Evolutionary conservation across 1,140 invertebrate species (phyloP).

Genomic region (Orius insidiosus): DNA sequence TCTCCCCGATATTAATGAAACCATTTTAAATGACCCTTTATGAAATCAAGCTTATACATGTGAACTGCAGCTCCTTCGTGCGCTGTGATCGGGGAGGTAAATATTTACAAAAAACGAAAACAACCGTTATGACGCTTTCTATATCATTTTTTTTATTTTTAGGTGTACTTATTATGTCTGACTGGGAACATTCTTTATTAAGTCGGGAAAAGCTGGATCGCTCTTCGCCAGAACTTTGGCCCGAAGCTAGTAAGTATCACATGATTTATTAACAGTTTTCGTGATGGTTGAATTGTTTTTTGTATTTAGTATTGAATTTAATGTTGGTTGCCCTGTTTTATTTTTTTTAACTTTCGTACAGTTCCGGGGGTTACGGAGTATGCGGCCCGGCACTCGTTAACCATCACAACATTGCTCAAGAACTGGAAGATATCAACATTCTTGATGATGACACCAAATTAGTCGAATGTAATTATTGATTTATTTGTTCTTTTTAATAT

Average conservation of each 20-base stretch:
- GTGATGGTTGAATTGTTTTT: neutral
- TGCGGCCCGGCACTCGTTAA: conserved; percentile 27
- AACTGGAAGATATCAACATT: conserved; percentile 23
- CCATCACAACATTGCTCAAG: conserved; percentile 20
- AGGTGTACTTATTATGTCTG: conserved; percentile 21
- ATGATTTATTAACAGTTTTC: neutral
- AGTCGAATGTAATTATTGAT: conserved; percentile 25
- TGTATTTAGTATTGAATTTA: conserved; percentile 7
- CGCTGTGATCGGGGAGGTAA: too few species aligned
- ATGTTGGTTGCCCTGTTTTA: neutral
- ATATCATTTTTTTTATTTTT: neutral
- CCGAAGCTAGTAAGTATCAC: conserved; percentile 64
- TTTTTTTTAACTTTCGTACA: conserved; percentile 22
- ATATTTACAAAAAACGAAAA: too few species aligned
- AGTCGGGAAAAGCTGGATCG: conserved; percentile 79
- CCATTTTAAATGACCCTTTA: too few species aligned
- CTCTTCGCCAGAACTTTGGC: conserved; percentile 82
- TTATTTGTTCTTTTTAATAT: neutral
- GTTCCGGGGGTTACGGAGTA: conserved; percentile 33
- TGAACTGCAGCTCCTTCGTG: too few species aligned
- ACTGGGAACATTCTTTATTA: conserved; percentile 47
- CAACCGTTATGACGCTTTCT: too few species aligned
- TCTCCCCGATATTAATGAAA: too few species aligned
- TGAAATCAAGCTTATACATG: too few species aligned
- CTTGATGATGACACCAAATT: conserved; percentile 28